phyloP scores from a whole-genome alignment of 2,888 invertebrate genomes.

The Nesidiocoris tenuis region DNA sequence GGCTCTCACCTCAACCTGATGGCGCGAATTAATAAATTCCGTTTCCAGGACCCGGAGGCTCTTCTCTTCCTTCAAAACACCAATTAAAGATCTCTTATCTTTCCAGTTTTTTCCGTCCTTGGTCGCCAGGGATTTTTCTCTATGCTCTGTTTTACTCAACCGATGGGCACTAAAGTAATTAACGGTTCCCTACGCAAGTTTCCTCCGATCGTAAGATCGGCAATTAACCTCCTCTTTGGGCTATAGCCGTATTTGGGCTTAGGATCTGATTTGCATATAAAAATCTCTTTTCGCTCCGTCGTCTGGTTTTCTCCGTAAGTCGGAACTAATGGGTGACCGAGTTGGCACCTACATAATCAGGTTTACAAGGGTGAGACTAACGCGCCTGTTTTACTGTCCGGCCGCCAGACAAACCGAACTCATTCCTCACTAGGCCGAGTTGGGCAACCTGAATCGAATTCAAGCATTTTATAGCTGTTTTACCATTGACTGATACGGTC shows the following conservation, averaged over 20 bases:
- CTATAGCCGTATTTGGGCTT: slow-evolving; percentile 23
- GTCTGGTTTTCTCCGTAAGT: slow-evolving; percentile 20
- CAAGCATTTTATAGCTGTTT: too few relatives aligned
- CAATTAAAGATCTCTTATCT: slow-evolving; percentile 33
- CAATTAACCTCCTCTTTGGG: slow-evolving; percentile 28
- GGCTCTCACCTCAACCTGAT: neutral
- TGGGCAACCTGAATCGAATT: neutral
- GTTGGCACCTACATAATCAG: slow-evolving; percentile 40
- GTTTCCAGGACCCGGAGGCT: neutral
- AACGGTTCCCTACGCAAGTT: slow-evolving; percentile 9
- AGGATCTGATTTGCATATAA: slow-evolving; percentile 36
- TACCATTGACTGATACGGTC: too few relatives aligned
- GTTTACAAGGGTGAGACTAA: slow-evolving; percentile 37
- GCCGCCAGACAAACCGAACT: neutral
- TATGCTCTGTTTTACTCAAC: slow-evolving; percentile 8
- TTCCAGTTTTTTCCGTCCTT: slow-evolving; percentile 15
- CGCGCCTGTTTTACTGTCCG: neutral
- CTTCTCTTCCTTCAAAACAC: slow-evolving; percentile 19
- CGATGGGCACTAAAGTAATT: slow-evolving; percentile 22
- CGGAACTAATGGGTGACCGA: slow-evolving; percentile 40
- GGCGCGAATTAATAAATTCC: slow-evolving; percentile 19
- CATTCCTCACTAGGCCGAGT: neutral
- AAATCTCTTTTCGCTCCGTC: slow-evolving; percentile 2
- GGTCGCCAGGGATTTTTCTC: slow-evolving; percentile 17
- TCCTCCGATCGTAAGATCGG: slow-evolving; percentile 25